Percentiles rank a stretch among this genome's conserved stretches.
Conservation (phyloP, 2,888 invertebrate species). For the Noctua comes region DNA sequence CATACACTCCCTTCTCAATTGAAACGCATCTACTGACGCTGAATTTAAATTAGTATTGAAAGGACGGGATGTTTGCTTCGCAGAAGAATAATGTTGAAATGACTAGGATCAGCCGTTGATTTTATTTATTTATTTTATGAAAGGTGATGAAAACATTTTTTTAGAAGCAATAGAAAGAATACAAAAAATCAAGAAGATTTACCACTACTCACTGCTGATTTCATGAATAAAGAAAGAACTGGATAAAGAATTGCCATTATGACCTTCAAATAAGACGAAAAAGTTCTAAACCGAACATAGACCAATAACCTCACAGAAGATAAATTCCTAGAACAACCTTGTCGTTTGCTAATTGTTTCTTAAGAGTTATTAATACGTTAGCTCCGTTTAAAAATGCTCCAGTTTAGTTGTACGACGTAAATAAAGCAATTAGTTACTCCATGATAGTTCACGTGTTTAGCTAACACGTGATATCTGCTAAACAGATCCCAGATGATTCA, state of each 20-base stretch:
- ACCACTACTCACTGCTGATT: not conserved
- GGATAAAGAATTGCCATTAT: not conserved
- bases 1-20: constrained; percentile 46
- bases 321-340: constrained; percentile 30
- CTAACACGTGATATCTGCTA: constrained; percentile 31
- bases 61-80: not conserved
- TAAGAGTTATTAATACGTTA: constrained; percentile 32
- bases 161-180: not conserved
- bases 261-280: constrained; percentile 12
- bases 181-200: not conserved
- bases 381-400: constrained; percentile 32
- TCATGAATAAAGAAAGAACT: not conserved
- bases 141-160: not conserved
- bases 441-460: constrained; percentile 38
- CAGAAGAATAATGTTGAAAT: not conserved
- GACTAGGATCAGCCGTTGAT: not conserved
- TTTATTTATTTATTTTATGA: too few species aligned
- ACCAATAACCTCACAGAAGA: constrained; percentile 25
- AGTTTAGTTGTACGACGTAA: constrained; percentile 20
- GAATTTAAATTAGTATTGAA: constrained; percentile 24
- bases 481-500: constrained; percentile 38
- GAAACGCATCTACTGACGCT: constrained; percentile 32
- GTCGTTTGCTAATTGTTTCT: constrained; percentile 42
- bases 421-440: constrained; percentile 47
- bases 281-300: not conserved